Evolutionary conservation across 1,140 invertebrate species (phyloP).

Genomic region (Bombus waltoni): DNA sequence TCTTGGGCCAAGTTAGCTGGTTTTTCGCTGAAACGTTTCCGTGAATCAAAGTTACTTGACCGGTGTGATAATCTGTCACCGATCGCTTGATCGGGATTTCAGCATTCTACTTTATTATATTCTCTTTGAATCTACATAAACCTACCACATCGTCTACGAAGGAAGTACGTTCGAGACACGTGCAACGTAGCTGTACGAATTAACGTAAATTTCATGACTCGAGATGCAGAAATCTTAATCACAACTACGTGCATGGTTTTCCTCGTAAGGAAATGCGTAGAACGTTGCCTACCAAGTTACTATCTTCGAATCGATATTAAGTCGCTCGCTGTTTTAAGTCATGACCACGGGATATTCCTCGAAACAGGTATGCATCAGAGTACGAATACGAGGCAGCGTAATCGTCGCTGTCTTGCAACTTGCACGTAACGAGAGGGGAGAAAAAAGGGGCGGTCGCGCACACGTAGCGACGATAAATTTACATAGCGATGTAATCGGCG

Average conservation of each 20-base stretch:
- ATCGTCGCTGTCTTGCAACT: constrained; percentile 40
- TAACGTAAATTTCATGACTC: background rate
- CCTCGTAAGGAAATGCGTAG: background rate
- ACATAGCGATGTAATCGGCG: constrained; percentile 81
- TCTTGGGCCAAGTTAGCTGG: background rate
- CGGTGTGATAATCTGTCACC: background rate
- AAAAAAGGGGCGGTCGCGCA: constrained; percentile 64
- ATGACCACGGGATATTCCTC: background rate
- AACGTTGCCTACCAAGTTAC: background rate
- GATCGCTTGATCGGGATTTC: background rate
- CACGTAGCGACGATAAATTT: constrained; percentile 80
- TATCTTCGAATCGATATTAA: background rate
- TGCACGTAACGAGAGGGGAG: constrained; percentile 11
- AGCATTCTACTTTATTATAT: background rate
- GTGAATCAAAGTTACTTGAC: background rate
- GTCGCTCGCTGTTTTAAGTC: background rate
- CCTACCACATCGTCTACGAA: no score
- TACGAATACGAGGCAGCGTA: constrained; percentile 34
- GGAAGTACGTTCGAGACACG: background rate
- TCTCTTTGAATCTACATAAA: background rate
- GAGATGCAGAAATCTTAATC: background rate
- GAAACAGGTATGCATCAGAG: constrained; percentile 9
- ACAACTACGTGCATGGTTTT: no score
- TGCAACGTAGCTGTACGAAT: background rate
- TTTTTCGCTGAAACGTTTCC: background rate